Percentiles rank a stretch among this genome's conserved stretches.
Evolutionary conservation across 2,888 invertebrate genomes (phyloP).

Genomic region (Hemaris fuciformis): DNA sequence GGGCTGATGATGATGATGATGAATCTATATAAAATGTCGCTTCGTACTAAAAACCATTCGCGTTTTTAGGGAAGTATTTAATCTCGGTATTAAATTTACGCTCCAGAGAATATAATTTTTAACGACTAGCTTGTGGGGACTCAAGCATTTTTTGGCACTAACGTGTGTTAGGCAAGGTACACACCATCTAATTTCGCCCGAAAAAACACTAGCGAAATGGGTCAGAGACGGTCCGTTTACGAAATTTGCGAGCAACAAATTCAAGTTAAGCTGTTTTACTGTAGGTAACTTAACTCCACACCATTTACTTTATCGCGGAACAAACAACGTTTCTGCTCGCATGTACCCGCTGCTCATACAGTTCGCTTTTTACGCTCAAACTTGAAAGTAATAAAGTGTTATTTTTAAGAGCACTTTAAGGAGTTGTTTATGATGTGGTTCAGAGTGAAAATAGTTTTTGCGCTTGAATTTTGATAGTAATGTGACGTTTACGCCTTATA

Average conservation of each 20-base stretch:
- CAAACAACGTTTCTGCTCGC: background rate
- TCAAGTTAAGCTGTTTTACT: background rate
- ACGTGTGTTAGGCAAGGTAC: background rate
- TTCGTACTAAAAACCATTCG: no score
- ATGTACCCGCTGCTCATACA: background rate
- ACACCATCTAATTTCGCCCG: background rate
- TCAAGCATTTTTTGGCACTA: no score
- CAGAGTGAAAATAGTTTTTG: background rate
- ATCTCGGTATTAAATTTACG: no score
- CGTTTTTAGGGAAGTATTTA: no score
- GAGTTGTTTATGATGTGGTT: background rate
- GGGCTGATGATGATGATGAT: no score
- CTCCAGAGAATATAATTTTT: no score
- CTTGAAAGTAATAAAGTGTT: conserved; percentile 6
- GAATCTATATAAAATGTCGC: no score
- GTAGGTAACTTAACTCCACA: background rate
- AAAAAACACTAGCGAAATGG: background rate
- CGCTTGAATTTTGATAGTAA: conserved; percentile 1
- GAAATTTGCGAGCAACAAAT: background rate
- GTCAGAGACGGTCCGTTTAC: background rate
- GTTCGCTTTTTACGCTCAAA: background rate
- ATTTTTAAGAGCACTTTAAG: conserved; percentile 6
- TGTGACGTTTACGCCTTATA: background rate
- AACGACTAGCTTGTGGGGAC: no score
- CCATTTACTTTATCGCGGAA: background rate